Evolutionary conservation across 2,797 vertebrate genomes (phyloP), one percentile per base, ranked within the genome.

Genomic region (Pelobates cultripes): DNA sequence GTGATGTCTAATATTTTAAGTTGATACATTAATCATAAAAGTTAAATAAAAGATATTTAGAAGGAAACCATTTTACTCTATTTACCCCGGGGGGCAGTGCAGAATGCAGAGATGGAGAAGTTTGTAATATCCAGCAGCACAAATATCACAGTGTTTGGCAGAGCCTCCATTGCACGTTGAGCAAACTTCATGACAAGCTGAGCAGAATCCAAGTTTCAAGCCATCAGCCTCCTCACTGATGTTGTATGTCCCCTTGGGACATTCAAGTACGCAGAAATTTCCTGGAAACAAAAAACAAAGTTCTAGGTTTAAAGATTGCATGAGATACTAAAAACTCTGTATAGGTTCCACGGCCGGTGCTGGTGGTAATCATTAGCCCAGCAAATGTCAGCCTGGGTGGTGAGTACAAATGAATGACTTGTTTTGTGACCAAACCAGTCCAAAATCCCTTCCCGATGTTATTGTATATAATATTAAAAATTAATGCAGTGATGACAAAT

Each of bases 41-140:
- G 28, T 28, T 28, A 28, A 28, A 28, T 28, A 28, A 28, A 28
- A 28, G 28, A 28, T 28, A 28, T 28, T 60, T 61, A n/a, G 9
- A 9, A 71, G 17, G 3, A 14, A 51, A 42, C 5, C 43, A 28
- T 28, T 28, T 28, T 28, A 28, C 28, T 28, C 28, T 28, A 73
- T 70, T 87, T 86, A 95, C 94, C 93, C 92, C 0, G 91, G 89
- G 5, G 94, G 94, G 86, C 94, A 95, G 76, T 93, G 91, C 9
- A 86, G 87, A 72, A 95, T 88, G 14, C 94, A 94, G 66, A 94
- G 91, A 17, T 93, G 88, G 74, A 92, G 90, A 41, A 94, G 88
- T 57, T 64, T 91, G 73, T 95, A 88, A 85, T 91, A 90, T 73
- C 91, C 92, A 3, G 86, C 28, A 51, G 92, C 89, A 84, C 94